phyloP scores from a whole-genome alignment of 1,140 invertebrate species.

The Atta texana region DNA sequence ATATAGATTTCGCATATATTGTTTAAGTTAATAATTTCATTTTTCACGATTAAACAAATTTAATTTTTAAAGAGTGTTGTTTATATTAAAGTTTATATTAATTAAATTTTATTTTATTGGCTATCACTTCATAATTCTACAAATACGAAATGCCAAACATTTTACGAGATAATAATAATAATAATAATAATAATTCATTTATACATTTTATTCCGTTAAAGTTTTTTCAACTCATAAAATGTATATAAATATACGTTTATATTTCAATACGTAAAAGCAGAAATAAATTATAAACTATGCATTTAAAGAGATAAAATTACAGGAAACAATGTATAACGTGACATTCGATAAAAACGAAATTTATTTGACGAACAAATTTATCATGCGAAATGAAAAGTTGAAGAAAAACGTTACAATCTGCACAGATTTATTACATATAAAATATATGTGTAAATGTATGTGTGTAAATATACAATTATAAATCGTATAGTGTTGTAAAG shows the following conservation, averaged over 20 bases:
- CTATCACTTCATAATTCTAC: constrained; percentile 3
- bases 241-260: background rate
- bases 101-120: constrained; percentile 24
- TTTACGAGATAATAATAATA: background rate
- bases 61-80: background rate
- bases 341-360: constrained; percentile 20
- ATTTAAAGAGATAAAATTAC: constrained; percentile 39
- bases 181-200: constrained; percentile 15
- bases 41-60: background rate
- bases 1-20: background rate
- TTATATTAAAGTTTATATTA: constrained; percentile 9
- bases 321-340: background rate
- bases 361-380: constrained; percentile 26
- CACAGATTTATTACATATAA: constrained; percentile 6
- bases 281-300: constrained; percentile 23
- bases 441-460: background rate
- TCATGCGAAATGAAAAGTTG: constrained; percentile 21
- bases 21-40: constrained; percentile 4
- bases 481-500: constrained; percentile 13
- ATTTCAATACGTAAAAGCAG: background rate
- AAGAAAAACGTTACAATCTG: constrained; percentile 7
- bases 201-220: constrained; percentile 24
- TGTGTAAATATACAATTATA: background rate
- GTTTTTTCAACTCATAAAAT: constrained; percentile 5
- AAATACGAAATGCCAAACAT: background rate